Percentiles rank a stretch among this genome's conserved stretches.
phyloP scores from a whole-genome alignment of 1,140 invertebrate species.

The Drosophila tristis region DNA sequence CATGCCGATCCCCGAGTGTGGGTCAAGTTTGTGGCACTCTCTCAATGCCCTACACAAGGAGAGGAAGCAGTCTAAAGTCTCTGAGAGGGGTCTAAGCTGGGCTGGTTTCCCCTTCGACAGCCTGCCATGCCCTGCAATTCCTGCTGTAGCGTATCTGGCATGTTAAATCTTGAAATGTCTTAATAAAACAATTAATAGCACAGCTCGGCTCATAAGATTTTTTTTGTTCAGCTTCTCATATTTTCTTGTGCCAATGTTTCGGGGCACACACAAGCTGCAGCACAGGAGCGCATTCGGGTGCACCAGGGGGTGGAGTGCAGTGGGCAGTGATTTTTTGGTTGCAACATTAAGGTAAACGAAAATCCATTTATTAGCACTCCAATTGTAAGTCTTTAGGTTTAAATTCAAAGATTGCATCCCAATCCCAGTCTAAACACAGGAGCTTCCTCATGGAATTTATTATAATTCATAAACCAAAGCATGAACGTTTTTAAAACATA shows the following conservation, averaged over 20 bases:
- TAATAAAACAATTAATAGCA: constrained; percentile 83
- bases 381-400: too few relatives aligned
- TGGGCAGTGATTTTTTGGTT: too few relatives aligned
- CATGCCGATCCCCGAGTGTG: too few relatives aligned
- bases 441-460: too few relatives aligned
- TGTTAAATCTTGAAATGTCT: constrained; percentile 81
- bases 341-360: too few relatives aligned
- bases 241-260: constrained; percentile 56
- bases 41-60: neutral
- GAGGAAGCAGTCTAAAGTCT: neutral
- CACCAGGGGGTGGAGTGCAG: too few relatives aligned
- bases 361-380: too few relatives aligned
- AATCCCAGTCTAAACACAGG: too few relatives aligned
- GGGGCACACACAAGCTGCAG: constrained; percentile 31
- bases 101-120: neutral
- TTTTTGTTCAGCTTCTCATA: constrained; percentile 47
- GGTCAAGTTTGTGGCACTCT: neutral
- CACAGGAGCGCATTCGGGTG: constrained; percentile 53
- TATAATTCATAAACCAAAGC: too few relatives aligned
- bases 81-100: too few relatives aligned
- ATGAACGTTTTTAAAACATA: too few relatives aligned
- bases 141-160: constrained; percentile 61
- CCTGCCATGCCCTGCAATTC: constrained; percentile 6
- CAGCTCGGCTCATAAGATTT: constrained; percentile 78
- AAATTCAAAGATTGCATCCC: too few relatives aligned